Base-by-base conservation (phyloP, 2,113 vertebrate species). In the Collichthys lucidus region DNA sequence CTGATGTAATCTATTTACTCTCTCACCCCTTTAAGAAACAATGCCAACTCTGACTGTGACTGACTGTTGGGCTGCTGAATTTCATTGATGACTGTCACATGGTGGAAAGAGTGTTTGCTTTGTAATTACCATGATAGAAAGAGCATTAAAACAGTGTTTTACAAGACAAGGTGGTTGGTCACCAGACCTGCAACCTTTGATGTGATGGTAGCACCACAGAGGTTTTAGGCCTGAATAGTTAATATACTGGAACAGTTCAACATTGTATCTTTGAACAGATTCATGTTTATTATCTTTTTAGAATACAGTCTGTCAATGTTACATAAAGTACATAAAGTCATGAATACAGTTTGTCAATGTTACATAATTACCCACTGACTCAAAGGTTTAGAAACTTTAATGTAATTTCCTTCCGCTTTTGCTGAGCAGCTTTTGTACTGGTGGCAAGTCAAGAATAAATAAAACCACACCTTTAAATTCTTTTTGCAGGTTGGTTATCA, bases 51-150 rank as follows among this genome's bases (percentile, higher is more conserved):
- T 42, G 65, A 63, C 75, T 52, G 42, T 29, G 65, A 52, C 26
- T 5, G 26, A 62, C 11, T 3, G 24, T 47, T 55, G 64, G 26
- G 47, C 50, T 46, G 44, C 71, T 81, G 79, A 65, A 35, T 74
- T 35, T 80, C 50, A 74, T 29, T 52, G 40, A 76, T 31, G 40
- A 80, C n/a, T 4, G 61, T 85, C 66, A 80, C 61, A 64, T 35
- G 66, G 17, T 5, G 22, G 12, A 40, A 46, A 15, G 20, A 12
- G 11, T 10, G 31, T 66, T 81, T 78, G 59, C 20, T 44, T 69
- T 61, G 60, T 61, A 15, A 91, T 91, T 84, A 77, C 11, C 84
- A 88, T 80, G 75, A 87, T 55, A 85, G 60, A 85, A 53, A 42
- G 29, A 75, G 29, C 22, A 47, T 19, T 46, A 56, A 73, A 59